Evolutionary conservation across 2,113 vertebrate genomes (phyloP), one percentile per base, ranked within the genome.

Genomic region (Oenanthe oenanthe): DNA sequence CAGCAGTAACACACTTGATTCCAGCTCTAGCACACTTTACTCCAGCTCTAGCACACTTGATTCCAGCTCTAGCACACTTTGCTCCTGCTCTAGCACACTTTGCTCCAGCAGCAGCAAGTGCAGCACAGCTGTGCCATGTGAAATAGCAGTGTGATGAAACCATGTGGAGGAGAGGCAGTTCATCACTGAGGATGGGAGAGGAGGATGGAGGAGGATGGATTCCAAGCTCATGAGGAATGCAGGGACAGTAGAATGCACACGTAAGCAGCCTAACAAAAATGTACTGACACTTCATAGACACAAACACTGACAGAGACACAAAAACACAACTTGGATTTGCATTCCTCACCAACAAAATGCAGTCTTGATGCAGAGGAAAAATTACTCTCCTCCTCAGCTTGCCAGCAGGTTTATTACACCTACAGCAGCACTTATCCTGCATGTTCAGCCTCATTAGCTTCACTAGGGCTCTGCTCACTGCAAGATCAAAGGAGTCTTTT

Each of bases 101-200:
- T 50, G 92, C 73, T 50, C 87, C 88, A 91, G 91, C 85, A 73
- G 74, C 54, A 93, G 92, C 68, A 93, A 94, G 60, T 14, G 47
- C 36, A 42, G 28, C 88, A 53, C 97, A 97, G 97, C 96, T 97
- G 97, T 85, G 92, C 88, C 91, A 57, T 1, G 68, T 85, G 93
- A 97, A 97, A 96, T 56, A 94, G 13, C 70, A 71, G 43, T 4
- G 38, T 84, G 93, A 96, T 96, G 97, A 92, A 97, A 90, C 1
- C 6, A 71, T 25, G 89, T 45, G 94, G 85, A 95, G 96, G 96
- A 97, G 97, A 97, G 88, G 85, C 70, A 96, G 97, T 97, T 97
- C 96, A 57, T 88, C 66, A 31, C 82, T 36, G 61, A 32, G 40
- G 50, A 3, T 14, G 48, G 14, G 9, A 11, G 7, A n/a, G 75